These are phyloP conservation scores for Montifringilla adamsi DNA, from an alignment of 2,113 vertebrate genomes.

Conservation along the genomic window DNA sequence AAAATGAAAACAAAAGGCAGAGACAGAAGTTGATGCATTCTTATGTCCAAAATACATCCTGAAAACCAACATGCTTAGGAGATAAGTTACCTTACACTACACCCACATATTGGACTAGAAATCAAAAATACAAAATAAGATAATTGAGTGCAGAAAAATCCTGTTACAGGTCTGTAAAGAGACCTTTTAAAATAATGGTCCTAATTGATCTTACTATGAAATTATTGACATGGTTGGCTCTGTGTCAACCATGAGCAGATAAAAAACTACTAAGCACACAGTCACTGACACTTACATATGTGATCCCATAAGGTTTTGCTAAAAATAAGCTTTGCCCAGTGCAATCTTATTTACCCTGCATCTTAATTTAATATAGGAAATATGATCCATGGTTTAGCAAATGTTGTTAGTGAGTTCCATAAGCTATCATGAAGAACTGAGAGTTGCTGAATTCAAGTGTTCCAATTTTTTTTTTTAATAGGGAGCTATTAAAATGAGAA, in stretches of 20 bases:
- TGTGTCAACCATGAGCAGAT: neutral
- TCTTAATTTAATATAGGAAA: neutral
- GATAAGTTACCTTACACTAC: neutral
- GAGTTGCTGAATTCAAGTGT: neutral
- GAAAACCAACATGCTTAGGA: neutral
- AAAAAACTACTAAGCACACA: neutral
- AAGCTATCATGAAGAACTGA: neutral
- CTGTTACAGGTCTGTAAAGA: neutral
- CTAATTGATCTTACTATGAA: neutral
- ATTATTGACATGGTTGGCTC: neutral
- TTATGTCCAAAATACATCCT: neutral
- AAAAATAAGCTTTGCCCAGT: neutral
- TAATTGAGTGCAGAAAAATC: neutral
- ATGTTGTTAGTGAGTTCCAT: neutral
- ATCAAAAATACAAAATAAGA: neutral
- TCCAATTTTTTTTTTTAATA: neutral
- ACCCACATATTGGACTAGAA: neutral
- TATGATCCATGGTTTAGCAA: neutral
- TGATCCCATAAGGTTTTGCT: neutral
- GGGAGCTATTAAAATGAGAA: neutral
- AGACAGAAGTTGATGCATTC: neutral
- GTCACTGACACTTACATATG: neutral
- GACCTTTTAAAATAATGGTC: neutral
- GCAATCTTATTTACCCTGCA: neutral
- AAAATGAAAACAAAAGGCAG: neutral